Evolutionary conservation across 2,888 invertebrate species (phyloP), one percentile per base, ranked within the genome.

Genomic region (Dicycla oo): DNA sequence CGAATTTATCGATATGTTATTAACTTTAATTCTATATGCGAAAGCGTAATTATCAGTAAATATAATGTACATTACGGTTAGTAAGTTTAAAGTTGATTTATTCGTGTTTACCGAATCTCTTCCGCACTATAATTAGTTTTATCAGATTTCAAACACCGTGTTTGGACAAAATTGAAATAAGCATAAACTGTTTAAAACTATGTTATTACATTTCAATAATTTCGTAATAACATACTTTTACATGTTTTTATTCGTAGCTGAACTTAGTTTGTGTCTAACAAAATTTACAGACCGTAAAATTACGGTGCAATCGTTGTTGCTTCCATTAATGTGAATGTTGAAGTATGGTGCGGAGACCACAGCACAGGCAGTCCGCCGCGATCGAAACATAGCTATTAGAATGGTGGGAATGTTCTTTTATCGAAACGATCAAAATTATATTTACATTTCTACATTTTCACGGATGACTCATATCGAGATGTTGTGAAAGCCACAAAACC

Each of bases 1-100:
- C 82, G 80, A 87, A 90, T 88, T 86, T 88, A 89, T 89, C 80
- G 86, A 86, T 86, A 81, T 81, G 78, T 88, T 89, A 89, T 89
- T 88, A 87, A 78, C 78, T 84, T 81, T 87, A 83, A 90, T 87
- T 86, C 80, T 86, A 88, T 84, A 86, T 67, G 71, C 80, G 81
- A 83, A 86, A 86, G 76, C 78, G 80, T 89, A 87, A 87, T 78
- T 88, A 85, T 75, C 65, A 78, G 86, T 87, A 78, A 82, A 79
- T 74, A 72, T 69, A 82, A 84, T 77, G 78, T 78, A 69, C 69
- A 82, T 78, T 79, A 86, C 82, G 73, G 85, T 83, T 78, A 80
- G 63, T 67, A 75, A 73, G 65, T 80, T 83, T 74, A 65, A 70
- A 67, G 69, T 72, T 72, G 73, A 86, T 78, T 82, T 87, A 85